Conservation (phyloP, 2,113 vertebrate genomes). For the Trematomus loennbergii region DNA sequence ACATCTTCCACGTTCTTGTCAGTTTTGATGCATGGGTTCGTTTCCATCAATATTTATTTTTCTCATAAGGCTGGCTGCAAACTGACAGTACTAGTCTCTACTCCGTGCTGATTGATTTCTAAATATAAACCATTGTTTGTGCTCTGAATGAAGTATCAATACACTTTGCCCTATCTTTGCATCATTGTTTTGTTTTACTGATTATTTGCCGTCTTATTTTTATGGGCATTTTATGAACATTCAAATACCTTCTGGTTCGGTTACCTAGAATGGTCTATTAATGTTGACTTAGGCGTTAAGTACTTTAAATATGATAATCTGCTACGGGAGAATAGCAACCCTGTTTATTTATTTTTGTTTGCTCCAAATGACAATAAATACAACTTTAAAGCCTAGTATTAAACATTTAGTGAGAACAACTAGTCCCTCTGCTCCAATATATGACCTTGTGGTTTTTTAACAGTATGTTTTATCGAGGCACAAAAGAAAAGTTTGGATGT, state of each 20-base stretch:
- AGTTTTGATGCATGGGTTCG: too few relatives aligned
- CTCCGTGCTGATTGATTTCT: neutral
- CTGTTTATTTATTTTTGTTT: neutral
- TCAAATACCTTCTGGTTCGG: neutral
- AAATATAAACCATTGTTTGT: neutral
- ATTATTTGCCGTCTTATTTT: neutral
- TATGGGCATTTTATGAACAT: neutral
- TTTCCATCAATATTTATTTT: too few relatives aligned
- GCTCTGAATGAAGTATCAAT: too few relatives aligned
- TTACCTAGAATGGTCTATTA: neutral
- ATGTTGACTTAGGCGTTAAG: neutral
- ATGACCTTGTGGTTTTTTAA: constrained; percentile 1
- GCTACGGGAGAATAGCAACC: neutral
- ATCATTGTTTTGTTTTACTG: neutral
- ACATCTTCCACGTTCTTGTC: neutral
- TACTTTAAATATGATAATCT: neutral
- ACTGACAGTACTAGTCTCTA: neutral
- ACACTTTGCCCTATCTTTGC: too few relatives aligned
- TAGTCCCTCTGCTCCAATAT: neutral
- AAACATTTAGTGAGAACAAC: neutral
- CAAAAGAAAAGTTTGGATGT: neutral
- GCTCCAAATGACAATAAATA: neutral
- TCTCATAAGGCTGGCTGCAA: too few relatives aligned
- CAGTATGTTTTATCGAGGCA: neutral
- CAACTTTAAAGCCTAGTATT: neutral